Evolutionary conservation across 2,797 vertebrate species (phyloP).

Genomic region (Sebastes wilsoni): DNA sequence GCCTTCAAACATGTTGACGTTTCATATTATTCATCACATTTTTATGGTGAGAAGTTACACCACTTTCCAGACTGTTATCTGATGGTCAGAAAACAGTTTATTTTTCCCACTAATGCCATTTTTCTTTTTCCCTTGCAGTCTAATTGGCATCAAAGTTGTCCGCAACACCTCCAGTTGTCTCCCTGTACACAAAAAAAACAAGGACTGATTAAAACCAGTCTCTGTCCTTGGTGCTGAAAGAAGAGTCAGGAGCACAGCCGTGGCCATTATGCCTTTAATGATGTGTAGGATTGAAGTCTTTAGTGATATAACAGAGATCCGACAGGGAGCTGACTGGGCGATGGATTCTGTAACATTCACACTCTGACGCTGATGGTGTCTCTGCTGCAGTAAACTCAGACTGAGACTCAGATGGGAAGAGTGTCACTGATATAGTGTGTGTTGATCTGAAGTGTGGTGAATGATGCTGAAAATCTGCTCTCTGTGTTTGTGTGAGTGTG

Average conservation of each 20-base stretch:
- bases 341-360: not conserved
- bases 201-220: too few relatives aligned
- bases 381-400: not conserved
- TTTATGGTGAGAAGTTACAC: not conserved
- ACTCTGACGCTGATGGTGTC: not conserved
- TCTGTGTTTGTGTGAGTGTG: not conserved
- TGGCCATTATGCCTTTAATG: not conserved
- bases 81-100: not conserved
- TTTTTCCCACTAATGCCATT: not conserved
- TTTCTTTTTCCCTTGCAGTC: not conserved
- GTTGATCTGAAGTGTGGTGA: not conserved
- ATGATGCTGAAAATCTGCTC: not conserved
- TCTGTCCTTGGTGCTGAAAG: not conserved
- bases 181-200: not conserved
- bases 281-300: not conserved
- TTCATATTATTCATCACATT: not conserved
- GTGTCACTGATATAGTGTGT: not conserved
- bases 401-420: not conserved
- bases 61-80: not conserved
- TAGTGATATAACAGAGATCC: not conserved
- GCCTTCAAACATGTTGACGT: not conserved
- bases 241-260: not conserved
- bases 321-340: not conserved
- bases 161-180: not conserved
- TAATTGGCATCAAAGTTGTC: not conserved